Conservation (phyloP, 2,888 invertebrate genomes). For the Rotaria magnacalcarata region DNA sequence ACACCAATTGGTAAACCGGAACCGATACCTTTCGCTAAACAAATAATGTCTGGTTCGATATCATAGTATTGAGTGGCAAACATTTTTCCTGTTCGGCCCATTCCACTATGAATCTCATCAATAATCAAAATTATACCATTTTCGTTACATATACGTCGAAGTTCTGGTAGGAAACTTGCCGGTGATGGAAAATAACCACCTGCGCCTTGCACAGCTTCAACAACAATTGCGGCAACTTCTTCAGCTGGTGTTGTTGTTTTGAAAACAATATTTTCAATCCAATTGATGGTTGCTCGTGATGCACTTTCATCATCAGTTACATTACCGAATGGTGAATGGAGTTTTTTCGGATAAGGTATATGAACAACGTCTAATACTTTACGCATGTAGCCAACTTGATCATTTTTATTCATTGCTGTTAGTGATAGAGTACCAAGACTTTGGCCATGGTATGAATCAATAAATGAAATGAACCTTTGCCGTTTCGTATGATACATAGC, state of each 20-base stretch:
- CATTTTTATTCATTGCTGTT: background rate
- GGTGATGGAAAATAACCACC: background rate
- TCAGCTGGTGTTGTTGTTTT: background rate
- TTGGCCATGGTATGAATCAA: background rate
- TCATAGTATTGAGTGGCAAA: background rate
- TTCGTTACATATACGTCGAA: background rate
- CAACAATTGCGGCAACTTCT: background rate
- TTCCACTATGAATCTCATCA: background rate
- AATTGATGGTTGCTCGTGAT: background rate
- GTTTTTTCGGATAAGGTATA: background rate
- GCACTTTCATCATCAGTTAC: background rate
- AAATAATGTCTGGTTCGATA: background rate
- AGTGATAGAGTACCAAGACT: background rate
- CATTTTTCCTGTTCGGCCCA: background rate
- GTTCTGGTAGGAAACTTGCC: background rate
- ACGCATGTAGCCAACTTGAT: background rate
- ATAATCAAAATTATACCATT: background rate
- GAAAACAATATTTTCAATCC: background rate
- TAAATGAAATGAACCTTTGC: background rate
- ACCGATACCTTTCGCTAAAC: background rate
- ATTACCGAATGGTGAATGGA: background rate
- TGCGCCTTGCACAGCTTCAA: background rate
- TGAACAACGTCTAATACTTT: background rate
- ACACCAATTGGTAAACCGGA: constrained; percentile 8
- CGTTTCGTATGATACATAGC: constrained; percentile 2